Evolutionary conservation across 2,113 vertebrate species (phyloP), one percentile per base, ranked within the genome.

Genomic region (Phocoena sinus): DNA sequence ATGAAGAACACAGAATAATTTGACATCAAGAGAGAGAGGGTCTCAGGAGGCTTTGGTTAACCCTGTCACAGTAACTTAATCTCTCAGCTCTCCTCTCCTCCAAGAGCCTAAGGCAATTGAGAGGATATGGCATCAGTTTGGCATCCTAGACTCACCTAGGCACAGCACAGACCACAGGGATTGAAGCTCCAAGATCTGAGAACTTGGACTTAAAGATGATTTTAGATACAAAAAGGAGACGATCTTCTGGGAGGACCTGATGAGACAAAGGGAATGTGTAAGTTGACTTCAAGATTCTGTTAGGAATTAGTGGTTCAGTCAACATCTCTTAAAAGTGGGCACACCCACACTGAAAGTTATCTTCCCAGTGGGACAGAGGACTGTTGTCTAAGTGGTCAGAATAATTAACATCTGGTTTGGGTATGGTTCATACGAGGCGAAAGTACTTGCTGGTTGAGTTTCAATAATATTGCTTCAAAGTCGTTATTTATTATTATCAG

Each of bases 151-250:
- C 91, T 93, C 63, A 90, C 86, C 5, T 0, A 8, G 58, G 67
- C 11, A 94, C 38, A 21, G 6, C 2, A 17, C 63, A 91, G 73
- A 3, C 3, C 28, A 89, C 85, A 44, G 41, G 26, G 15, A 89
- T 28, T 15, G 70, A 63, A 36, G 33, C 62, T 36, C 44, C 21
- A 31, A 90, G 38, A n/a, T 62, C 31, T n/a, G 62, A 70, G 17
- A 79, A 23, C 15, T 21, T 18, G 8, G 79, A 93, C 9, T 7
- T n/a, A 79, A 96, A 93, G n/a, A 71, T 12, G 70, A 96, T 38
- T 89, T 77, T 41, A 80, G 80, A 33, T 13, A 44, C 11, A 56
- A 94, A 96, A 84, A 79, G 41, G 63, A 77, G 38, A 17, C 0
- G 0, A 11, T 84, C 0, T 8, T 33, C 77, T 70, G 80, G 56